Evolutionary conservation across 2,113 vertebrate genomes (phyloP), one percentile per base, ranked within the genome.

Genomic region (Bubalus kerabau): DNA sequence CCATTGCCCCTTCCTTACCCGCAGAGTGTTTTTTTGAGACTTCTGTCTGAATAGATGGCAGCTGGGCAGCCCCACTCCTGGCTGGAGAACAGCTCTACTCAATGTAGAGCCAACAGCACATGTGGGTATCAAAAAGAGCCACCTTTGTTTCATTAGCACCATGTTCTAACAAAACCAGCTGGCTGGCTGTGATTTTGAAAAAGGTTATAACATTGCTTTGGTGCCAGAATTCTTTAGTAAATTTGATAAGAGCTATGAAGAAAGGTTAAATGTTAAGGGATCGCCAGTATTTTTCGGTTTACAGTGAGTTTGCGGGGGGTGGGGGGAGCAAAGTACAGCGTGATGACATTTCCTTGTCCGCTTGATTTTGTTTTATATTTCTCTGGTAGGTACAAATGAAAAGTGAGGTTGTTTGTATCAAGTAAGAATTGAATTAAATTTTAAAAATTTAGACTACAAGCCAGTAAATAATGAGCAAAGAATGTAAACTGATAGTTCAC

Each of bases 91-190:
- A 50, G 56, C 80, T 87, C 92, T 85, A 19, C 88, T 93, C 13
- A 10, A 7, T 21, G 62, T 4, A 28, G 6, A 56, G 84, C 56
- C 71, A 13, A 4, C 28, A 54, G 64, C 28, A 50, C 90, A 80
- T 36, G 4, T 67, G 90, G 62, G 28, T 17, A 71, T 83, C 26
- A 32, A 81, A 80, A 80, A 48, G 48, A 9, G 52, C 64, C 64
- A 28, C 46, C 60, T 97, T 92, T 21, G 8, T 94, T 81, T 92
- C 80, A 54, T 90, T 96, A 90, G 87, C 87, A n/a, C 81, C 80
- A 7, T 36, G 57, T 88, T 96, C 85, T 28, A 82, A 62, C 57
- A 81, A 93, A 92, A 59, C 80, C 50, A 71, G 80, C 46, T 2
- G 36, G 81, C 62, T 76, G 57, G 81, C 71, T 57, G 23, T 76